Percentiles rank a stretch among this genome's conserved stretches.
These are phyloP conservation scores for Argopecten irradians DNA, from an alignment of 1,140 invertebrate genomes.

Conservation along the genomic window DNA sequence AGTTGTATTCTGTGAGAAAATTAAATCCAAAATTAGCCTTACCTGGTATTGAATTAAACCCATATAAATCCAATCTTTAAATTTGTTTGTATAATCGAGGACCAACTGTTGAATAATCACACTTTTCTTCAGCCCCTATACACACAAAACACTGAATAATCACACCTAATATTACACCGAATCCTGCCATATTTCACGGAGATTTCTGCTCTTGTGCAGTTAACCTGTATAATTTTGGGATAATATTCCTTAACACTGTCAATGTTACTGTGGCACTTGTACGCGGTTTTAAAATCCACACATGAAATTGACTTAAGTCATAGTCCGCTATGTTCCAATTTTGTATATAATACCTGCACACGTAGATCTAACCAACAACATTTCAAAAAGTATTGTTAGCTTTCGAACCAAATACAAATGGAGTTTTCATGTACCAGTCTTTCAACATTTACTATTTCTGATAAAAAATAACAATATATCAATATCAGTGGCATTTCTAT, in stretches of 20 bases:
- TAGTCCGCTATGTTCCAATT: slow-evolving; percentile 21
- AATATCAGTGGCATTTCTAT: neutral
- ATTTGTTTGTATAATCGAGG: neutral
- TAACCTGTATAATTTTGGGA: slow-evolving; percentile 1
- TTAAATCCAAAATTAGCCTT: slow-evolving; percentile 6
- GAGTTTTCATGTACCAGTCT: neutral
- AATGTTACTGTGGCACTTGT: neutral
- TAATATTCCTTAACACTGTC: neutral
- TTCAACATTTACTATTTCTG: neutral
- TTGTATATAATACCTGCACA: slow-evolving; percentile 14
- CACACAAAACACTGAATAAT: neutral
- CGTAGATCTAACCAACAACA: neutral
- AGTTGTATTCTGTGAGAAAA: neutral
- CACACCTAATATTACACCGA: neutral
- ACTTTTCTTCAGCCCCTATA: neutral
- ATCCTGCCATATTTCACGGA: neutral
- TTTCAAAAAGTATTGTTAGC: neutral
- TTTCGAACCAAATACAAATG: neutral
- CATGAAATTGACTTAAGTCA: slow-evolving; percentile 18
- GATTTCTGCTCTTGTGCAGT: neutral
- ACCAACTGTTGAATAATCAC: neutral
- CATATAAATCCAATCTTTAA: slow-evolving; percentile 2
- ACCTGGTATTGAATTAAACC: slow-evolving; percentile 10
- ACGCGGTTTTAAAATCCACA: slow-evolving; percentile 10
- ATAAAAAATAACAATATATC: neutral